phyloP scores from a whole-genome alignment of 2,888 invertebrate species.

The Netelia inedita region DNA sequence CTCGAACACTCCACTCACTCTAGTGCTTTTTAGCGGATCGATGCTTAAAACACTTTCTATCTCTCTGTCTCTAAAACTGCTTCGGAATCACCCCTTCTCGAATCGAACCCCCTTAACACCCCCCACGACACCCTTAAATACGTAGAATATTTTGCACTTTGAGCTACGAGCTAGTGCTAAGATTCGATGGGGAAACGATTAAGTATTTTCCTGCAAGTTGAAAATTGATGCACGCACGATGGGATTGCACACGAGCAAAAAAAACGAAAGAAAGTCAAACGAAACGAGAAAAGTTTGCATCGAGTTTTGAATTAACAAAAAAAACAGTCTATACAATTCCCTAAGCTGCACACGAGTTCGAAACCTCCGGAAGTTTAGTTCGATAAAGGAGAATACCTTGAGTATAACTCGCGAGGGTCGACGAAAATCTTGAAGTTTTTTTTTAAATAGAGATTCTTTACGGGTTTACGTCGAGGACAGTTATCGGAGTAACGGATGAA shows the following conservation, averaged over 20 bases:
- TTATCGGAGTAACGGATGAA: conserved; percentile 11
- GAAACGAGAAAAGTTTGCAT: conserved; percentile 59
- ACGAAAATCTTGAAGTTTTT: conserved; percentile 35
- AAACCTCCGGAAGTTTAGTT: conserved; percentile 43
- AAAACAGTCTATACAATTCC: conserved; percentile 40
- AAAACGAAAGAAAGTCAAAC: conserved; percentile 45
- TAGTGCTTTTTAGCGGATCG: conserved; percentile 79
- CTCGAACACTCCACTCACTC: conserved; percentile 70
- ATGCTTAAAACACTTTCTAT: conserved; percentile 76
- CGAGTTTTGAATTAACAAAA: conserved; percentile 22
- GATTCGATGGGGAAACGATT: conserved; percentile 27
- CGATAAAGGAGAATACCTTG: neutral
- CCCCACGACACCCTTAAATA: conserved; percentile 3
- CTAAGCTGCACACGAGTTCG: conserved; percentile 32
- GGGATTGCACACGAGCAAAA: conserved; percentile 29
- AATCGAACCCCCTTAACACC: conserved; percentile 23
- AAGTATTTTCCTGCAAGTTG: conserved; percentile 26
- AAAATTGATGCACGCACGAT: conserved; percentile 52
- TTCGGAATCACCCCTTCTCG: conserved; percentile 37
- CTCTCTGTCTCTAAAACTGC: conserved; percentile 58
- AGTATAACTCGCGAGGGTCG: neutral
- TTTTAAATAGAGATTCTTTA: conserved; percentile 22
- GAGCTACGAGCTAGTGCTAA: conserved; percentile 55
- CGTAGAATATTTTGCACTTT: conserved; percentile 66
- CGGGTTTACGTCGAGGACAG: neutral